Base-by-base conservation (phyloP, 53 echinoderm and acorn worm species). In the Holothuria scabra region DNA sequence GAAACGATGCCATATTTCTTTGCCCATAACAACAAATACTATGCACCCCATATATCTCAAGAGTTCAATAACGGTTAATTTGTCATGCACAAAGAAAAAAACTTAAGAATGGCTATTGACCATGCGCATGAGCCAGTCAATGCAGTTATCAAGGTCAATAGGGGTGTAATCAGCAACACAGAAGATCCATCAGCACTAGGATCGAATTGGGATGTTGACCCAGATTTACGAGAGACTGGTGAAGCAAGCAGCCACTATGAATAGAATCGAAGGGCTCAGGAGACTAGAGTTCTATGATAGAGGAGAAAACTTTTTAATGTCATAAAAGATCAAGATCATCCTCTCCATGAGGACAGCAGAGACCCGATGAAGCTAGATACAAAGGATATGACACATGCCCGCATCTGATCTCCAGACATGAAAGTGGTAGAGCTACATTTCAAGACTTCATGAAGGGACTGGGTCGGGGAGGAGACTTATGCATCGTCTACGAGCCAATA, bases 341-440 rank as follows among this genome's bases (percentile, higher is more conserved):
- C 81, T 13, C 81, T 86, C 65, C 67, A 80, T 33, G 81, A 86
- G 14, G 81, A 86, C 34, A 33, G 16, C 56, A 33, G 25, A 25
- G 87, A 86, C 67, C 66, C 81, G 46, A 22, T 86, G 65, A 38
- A 19, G 24, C 68, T 80, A 7, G 87, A 86, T 57, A 66, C 81
- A 59, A 64, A 86, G 59, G 79, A 81, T n/a, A 81, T 86, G 18
- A 33, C 79, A 5, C 41, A 86, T n/a, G 65, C 86, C 19, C 41
- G 33, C 33, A 86, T 41, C 37, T 79, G 46, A 41, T 86, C 28
- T 4, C 28, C 26, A 62, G 28, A 62, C 86, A 60, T 46, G 22
- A 62, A 52, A 21, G 59, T 79, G 86, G 64, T 8, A 86, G 48
- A 46, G 41, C 34, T 5, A 34, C 44, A 31, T 86, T 74, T 38